A percentile compares a stretch with the other conserved stretches of the same genome.
Conservation (phyloP, 2,113 vertebrate species). For the Daubentonia madagascariensis region DNA sequence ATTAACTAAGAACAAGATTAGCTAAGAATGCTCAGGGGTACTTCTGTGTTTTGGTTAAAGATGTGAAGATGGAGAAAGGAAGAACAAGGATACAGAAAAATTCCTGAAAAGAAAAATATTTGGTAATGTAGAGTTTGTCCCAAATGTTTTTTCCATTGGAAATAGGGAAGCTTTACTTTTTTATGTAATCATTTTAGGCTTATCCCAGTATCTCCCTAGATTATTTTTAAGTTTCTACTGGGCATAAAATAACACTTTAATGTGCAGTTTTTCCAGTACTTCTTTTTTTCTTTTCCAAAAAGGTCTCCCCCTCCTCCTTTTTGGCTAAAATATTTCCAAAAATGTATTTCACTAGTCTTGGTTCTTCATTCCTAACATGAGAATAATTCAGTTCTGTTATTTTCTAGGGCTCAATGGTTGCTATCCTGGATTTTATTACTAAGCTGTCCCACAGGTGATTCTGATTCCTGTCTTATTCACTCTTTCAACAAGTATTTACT, state of each 20-base stretch:
- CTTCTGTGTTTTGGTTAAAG: neutral
- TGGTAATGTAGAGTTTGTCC: neutral
- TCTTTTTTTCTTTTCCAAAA: neutral
- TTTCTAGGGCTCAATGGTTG: neutral
- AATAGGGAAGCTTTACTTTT: neutral
- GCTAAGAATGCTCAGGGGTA: neutral
- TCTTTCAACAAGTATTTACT: slow-evolving; percentile 14
- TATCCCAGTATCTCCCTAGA: neutral
- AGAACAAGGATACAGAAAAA: neutral
- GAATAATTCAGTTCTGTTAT: neutral
- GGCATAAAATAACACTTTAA: neutral
- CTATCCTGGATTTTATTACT: neutral
- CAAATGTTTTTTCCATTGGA: neutral
- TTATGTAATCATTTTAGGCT: neutral
- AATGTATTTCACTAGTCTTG: neutral
- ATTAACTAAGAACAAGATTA: neutral
- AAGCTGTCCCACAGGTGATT: neutral
- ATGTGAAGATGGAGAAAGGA: neutral
- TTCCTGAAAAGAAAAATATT: neutral
- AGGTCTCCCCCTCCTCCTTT: neutral
- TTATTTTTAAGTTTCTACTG: slow-evolving; percentile 20
- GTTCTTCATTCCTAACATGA: neutral
- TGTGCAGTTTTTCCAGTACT: slow-evolving; percentile 2
- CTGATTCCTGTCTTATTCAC: neutral
- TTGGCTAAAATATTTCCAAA: slow-evolving; percentile 8